Evolutionary conservation across 2,888 invertebrate species (phyloP).

Genomic region (Cheilosia vernalis): DNA sequence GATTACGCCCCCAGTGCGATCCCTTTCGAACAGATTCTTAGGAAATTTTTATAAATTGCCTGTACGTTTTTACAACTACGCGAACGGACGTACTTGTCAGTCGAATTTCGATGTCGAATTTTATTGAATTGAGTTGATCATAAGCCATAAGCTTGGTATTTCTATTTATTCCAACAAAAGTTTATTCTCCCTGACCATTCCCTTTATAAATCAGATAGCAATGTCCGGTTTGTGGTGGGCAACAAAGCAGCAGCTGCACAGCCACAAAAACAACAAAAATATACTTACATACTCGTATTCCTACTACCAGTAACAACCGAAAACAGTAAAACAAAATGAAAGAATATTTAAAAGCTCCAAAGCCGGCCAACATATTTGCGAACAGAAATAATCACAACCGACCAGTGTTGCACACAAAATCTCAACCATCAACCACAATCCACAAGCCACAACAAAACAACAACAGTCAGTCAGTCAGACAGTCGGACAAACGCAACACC

Average conservation of each 20-base stretch:
- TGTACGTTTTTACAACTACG: no score
- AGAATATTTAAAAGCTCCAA: conserved; percentile 38
- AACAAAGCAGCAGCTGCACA: conserved; percentile 29
- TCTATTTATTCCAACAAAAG: neutral
- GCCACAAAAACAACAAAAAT: conserved; percentile 9
- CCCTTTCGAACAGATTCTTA: no score
- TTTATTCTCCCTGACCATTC: conserved; percentile 21
- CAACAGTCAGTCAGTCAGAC: conserved; percentile 13
- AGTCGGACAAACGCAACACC: conserved; percentile 27
- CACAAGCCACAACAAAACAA: neutral
- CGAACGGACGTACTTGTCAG: no score
- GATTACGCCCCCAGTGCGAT: no score
- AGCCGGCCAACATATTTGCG: conserved; percentile 22
- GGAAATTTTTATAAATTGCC: no score
- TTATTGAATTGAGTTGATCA: neutral
- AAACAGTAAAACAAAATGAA: conserved; percentile 5
- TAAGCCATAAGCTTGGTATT: neutral
- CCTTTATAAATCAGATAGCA: conserved; percentile 42
- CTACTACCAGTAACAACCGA: conserved; percentile 29
- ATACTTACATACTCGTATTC: conserved; percentile 24
- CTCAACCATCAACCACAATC: conserved; percentile 11
- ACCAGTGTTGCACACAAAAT: conserved; percentile 61
- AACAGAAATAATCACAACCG: conserved; percentile 47
- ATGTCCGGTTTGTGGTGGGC: conserved; percentile 43
- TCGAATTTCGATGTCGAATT: neutral